phyloP scores from a whole-genome alignment of 2,888 invertebrate species.

The Pollenia griseotomentosa region DNA sequence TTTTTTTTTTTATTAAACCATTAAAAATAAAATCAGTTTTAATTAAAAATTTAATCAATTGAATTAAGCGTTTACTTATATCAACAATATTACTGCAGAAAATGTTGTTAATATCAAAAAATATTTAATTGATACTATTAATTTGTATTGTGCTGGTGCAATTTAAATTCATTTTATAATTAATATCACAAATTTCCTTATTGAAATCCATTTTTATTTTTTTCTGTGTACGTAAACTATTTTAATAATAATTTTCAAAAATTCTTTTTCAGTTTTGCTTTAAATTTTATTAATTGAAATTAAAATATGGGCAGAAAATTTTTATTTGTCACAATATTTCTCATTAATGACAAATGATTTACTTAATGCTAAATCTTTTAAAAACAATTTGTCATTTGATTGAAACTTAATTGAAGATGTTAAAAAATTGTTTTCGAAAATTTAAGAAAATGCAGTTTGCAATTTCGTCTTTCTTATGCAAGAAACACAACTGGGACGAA shows the following conservation, averaged over 20 bases:
- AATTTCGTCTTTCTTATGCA: background rate
- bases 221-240: background rate
- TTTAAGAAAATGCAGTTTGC: background rate
- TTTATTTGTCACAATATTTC: constrained; percentile 16
- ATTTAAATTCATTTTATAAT: too few species aligned
- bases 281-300: constrained; percentile 21
- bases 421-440: constrained; percentile 5
- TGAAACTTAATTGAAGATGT: constrained; percentile 62
- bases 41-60: constrained; percentile 1
- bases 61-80: background rate
- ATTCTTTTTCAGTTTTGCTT: constrained; percentile 23
- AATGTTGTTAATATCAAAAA: too few species aligned
- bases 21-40: background rate
- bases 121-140: too few species aligned
- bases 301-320: background rate
- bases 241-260: background rate
- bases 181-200: too few species aligned
- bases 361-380: constrained; percentile 61
- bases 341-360: constrained; percentile 50
- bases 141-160: too few species aligned
- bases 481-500: too few species aligned
- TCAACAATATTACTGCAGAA: too few species aligned
- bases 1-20: too few species aligned
- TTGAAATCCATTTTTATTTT: too few species aligned
- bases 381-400: constrained; percentile 69